These are phyloP conservation scores for Drosophila diplacantha DNA, from an alignment of 2,888 invertebrate genomes.

Conservation along the genomic window DNA sequence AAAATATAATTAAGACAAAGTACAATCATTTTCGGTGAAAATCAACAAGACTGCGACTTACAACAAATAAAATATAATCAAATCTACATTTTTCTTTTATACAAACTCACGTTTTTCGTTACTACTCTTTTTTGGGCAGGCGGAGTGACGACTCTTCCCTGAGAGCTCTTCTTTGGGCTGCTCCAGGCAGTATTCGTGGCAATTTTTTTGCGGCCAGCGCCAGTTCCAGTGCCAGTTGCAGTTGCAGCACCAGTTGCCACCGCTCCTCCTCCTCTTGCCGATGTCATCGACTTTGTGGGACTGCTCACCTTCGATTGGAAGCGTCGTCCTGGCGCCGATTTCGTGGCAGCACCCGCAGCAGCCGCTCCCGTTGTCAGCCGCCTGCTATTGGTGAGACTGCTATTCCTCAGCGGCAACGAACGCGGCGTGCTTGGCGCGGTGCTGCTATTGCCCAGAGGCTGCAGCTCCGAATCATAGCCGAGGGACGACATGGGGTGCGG, in stretches of 20 bases:
- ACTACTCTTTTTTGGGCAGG: neutral
- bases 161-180: neutral
- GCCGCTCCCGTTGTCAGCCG: neutral
- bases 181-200: neutral
- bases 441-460: slow-evolving; percentile 7
- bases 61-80: neutral
- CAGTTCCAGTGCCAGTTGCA: no score
- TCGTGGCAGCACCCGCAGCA: neutral
- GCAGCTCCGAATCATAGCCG: slow-evolving; percentile 22
- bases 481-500: neutral
- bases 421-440: slow-evolving; percentile 36
- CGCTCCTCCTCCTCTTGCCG: neutral
- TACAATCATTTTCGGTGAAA: neutral
- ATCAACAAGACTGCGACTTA: neutral
- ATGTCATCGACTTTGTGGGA: neutral
- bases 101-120: slow-evolving; percentile 1
- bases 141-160: neutral
- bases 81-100: neutral
- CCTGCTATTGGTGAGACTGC: slow-evolving; percentile 23
- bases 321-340: slow-evolving; percentile 1
- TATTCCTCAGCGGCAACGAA: slow-evolving; percentile 26
- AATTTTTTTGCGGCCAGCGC: neutral
- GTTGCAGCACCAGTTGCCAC: neutral
- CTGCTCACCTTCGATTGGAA: neutral
- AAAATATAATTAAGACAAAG: neutral